These are phyloP conservation scores for Crypturellus tataupa DNA, from an alignment of 2,797 vertebrate species.

Conservation along the genomic window DNA sequence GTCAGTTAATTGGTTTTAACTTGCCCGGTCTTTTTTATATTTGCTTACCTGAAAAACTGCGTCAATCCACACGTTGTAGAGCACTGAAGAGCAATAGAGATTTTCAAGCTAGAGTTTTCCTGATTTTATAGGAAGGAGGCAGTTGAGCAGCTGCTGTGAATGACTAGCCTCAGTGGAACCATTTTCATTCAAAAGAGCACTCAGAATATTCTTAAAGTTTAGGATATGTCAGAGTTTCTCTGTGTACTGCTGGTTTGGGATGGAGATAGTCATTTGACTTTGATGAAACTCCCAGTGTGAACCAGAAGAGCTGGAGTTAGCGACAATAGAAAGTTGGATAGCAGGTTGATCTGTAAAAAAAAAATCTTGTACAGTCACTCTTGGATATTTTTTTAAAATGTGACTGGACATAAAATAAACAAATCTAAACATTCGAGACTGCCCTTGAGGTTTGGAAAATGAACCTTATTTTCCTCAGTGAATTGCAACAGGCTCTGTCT, in stretches of 20 bases:
- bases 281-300: not conserved
- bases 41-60: not conserved
- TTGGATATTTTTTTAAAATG: not conserved
- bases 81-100: not conserved
- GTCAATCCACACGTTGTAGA: not conserved
- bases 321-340: not conserved
- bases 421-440: not conserved
- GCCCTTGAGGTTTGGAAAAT: not conserved
- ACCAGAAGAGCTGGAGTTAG: not conserved
- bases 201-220: not conserved
- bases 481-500: not conserved
- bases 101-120: not conserved
- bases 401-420: not conserved
- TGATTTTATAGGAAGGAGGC: not conserved
- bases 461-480: not conserved
- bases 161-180: not conserved
- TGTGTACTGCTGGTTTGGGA: not conserved
- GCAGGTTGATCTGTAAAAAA: not conserved
- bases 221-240: not conserved
- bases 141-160: not conserved
- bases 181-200: not conserved
- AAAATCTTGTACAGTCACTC: not conserved
- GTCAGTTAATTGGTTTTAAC: not conserved
- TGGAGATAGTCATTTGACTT: not conserved
- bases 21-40: rapidly evolving